These are phyloP conservation scores for Philopedon plagiatum DNA, from an alignment of 2,888 invertebrate genomes.

Conservation along the genomic window DNA sequence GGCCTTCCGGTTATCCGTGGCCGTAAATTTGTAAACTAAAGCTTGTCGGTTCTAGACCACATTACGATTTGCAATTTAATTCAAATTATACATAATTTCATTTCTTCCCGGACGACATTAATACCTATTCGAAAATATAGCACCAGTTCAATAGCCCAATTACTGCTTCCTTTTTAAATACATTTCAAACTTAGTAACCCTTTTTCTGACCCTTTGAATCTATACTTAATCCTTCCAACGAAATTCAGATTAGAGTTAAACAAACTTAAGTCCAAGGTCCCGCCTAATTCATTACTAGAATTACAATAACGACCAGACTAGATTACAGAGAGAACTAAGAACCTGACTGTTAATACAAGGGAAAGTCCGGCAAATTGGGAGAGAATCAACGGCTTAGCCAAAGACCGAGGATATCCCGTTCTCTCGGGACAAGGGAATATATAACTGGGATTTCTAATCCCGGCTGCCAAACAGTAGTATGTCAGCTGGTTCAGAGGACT, in stretches of 20 bases:
- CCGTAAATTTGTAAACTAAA: no score
- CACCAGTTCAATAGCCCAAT: no score
- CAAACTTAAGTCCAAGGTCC: constrained; percentile 16
- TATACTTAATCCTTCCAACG: constrained; percentile 15
- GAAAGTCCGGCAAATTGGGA: constrained; percentile 66
- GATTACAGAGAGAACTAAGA: constrained; percentile 42
- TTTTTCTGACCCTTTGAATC: background rate
- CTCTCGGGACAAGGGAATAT: constrained; percentile 17
- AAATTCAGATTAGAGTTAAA: constrained; percentile 25
- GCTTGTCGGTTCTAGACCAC: no score
- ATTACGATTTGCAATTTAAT: no score
- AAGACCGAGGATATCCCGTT: constrained; percentile 9
- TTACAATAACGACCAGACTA: constrained; percentile 39
- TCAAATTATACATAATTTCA: no score
- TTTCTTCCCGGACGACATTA: no score
- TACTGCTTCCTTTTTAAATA: background rate
- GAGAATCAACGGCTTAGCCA: constrained; percentile 64
- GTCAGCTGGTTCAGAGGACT: background rate
- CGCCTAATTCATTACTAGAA: constrained; percentile 41
- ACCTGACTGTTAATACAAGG: constrained; percentile 57
- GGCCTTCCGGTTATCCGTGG: no score
- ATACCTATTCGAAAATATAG: no score
- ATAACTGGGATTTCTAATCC: constrained; percentile 22
- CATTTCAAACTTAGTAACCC: background rate
- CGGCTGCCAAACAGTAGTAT: constrained; percentile 27